phyloP scores from a whole-genome alignment of 30 jellyfish, hydroid and myxozoan genomes.

The Hydra vulgaris region DNA sequence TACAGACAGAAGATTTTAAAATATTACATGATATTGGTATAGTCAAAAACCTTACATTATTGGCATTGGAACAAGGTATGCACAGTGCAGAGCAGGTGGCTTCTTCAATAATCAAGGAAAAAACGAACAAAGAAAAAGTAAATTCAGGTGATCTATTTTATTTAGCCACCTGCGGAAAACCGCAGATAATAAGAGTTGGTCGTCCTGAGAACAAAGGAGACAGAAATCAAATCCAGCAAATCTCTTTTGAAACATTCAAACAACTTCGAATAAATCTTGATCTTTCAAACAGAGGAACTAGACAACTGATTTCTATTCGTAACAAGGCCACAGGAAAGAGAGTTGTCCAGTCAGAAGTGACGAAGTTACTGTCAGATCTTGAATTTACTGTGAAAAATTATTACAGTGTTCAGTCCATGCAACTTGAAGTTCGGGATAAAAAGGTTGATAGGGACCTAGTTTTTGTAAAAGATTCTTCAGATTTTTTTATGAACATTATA shows the following conservation, averaged over 20 bases:
- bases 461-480: not conserved
- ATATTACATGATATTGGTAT: not conserved
- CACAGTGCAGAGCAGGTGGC: not conserved
- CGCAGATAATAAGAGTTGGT: not conserved
- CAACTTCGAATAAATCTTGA: not conserved
- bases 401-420: not conserved
- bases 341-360: not conserved
- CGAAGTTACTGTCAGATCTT: not conserved
- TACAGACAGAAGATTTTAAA: not conserved
- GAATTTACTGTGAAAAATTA: not conserved
- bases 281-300: not conserved
- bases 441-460: not conserved
- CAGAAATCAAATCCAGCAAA: not conserved
- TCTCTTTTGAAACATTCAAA: not conserved
- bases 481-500: not conserved
- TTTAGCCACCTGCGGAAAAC: not conserved
- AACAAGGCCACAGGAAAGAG: not conserved
- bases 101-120: not conserved
- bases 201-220: not conserved
- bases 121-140: not conserved
- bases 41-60: not conserved
- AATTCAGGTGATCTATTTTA: not conserved
- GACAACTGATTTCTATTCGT: not conserved
- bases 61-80: not conserved
- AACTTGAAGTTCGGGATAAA: not conserved